Conservation (phyloP, 2,797 vertebrate species). For the Sebastes hubbsi region DNA sequence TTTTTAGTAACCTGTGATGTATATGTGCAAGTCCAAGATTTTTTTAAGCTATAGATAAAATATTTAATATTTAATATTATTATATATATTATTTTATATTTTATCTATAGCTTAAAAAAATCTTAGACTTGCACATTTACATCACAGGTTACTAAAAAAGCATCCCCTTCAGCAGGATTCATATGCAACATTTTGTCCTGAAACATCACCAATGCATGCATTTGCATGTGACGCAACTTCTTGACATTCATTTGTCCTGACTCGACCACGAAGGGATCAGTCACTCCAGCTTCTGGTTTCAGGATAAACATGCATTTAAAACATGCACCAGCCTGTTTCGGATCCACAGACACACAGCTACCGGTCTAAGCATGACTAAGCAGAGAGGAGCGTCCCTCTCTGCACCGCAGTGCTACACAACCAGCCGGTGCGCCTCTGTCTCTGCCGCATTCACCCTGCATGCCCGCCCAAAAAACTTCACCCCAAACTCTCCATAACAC, state of each 20-base stretch:
- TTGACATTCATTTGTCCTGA: slow-evolving; percentile 62
- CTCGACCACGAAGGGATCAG: background rate
- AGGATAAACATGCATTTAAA: background rate
- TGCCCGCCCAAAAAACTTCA: slow-evolving; percentile 77
- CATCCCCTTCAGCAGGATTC: background rate
- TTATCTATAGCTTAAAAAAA: background rate
- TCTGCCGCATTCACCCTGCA: slow-evolving; percentile 76
- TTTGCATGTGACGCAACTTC: slow-evolving; percentile 28
- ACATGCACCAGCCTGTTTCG: background rate
- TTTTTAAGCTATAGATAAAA: background rate
- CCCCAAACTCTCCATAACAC: slow-evolving; percentile 52
- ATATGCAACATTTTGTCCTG: background rate
- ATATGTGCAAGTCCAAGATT: background rate
- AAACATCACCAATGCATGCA: background rate
- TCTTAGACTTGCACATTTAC: background rate
- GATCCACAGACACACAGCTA: background rate
- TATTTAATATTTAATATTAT: background rate
- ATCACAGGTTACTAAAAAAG: background rate
- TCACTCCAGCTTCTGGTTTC: background rate
- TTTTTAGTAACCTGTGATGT: background rate
- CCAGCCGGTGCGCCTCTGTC: slow-evolving; percentile 1
- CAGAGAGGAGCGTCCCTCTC: slow-evolving; percentile 24
- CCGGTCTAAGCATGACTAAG: slow-evolving; percentile 70
- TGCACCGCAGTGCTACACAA: slow-evolving; percentile 66
- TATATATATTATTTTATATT: background rate